A percentile compares a stretch with the other conserved stretches of the same genome.
These are phyloP conservation scores for Drusus annulatus DNA, from an alignment of 1,140 invertebrate species.

Conservation along the genomic window DNA sequence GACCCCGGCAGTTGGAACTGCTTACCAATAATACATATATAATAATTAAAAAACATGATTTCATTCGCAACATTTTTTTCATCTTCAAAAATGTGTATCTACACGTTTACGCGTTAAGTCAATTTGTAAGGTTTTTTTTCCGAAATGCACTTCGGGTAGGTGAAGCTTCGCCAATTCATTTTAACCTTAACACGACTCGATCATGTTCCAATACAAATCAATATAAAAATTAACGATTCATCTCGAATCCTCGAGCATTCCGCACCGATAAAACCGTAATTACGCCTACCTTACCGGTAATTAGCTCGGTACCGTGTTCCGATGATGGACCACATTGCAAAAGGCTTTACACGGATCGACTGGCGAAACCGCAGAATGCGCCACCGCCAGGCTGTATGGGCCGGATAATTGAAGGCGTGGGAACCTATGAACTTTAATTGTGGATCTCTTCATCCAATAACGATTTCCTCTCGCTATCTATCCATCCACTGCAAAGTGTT, in stretches of 20 bases:
- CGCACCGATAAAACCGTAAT: conserved; percentile 36
- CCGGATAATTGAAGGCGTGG: conserved; percentile 8
- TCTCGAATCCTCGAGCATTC: not conserved
- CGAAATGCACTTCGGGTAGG: too few relatives aligned
- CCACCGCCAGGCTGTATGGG: not conserved
- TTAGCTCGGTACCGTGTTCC: conserved; percentile 25
- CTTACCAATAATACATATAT: too few relatives aligned
- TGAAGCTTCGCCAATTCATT: too few relatives aligned
- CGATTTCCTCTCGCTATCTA: not conserved
- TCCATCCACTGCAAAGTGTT: not conserved
- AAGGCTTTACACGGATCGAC: conserved; percentile 13
- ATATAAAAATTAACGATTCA: not conserved
- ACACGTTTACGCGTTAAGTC: too few relatives aligned
- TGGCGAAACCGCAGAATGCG: conserved; percentile 16
- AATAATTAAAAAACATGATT: too few relatives aligned
- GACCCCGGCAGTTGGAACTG: too few relatives aligned
- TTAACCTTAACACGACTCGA: too few relatives aligned
- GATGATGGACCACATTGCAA: conserved; percentile 33
- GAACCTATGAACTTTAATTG: not conserved
- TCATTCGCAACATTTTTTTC: too few relatives aligned
- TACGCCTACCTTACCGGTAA: conserved; percentile 15
- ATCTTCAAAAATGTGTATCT: too few relatives aligned
- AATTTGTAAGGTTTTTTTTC: too few relatives aligned
- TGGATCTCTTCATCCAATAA: not conserved
- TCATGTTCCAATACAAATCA: too few relatives aligned